Evolutionary conservation across 2,888 invertebrate genomes (phyloP).

Genomic region (Zygogramma bicolorata): DNA sequence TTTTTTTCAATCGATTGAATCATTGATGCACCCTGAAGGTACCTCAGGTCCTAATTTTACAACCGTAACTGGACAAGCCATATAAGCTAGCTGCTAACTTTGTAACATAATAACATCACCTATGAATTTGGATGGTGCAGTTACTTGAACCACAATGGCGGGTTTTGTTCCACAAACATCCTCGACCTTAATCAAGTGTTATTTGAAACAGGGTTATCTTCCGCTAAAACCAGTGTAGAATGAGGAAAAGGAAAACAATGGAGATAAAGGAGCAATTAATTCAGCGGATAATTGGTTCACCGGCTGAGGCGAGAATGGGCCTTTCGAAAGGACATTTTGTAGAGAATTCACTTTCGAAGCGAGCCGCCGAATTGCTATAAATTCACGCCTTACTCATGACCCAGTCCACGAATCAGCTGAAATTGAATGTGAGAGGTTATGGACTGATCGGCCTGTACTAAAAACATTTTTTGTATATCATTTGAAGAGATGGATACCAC

Average conservation of each 20-base stretch:
- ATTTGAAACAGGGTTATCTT: constrained; percentile 19
- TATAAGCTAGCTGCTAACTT: too few species aligned
- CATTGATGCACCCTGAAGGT: too few species aligned
- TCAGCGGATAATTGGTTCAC: constrained; percentile 58
- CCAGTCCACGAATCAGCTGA: not conserved
- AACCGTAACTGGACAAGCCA: too few species aligned
- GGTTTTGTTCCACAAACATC: constrained; percentile 1
- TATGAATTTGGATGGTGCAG: not conserved
- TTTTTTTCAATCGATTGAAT: too few species aligned
- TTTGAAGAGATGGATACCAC: too few species aligned
- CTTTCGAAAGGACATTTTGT: constrained; percentile 24
- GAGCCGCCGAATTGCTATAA: not conserved
- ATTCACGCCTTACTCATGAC: not conserved
- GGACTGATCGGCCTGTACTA: too few species aligned
- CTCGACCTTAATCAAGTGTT: constrained; percentile 9
- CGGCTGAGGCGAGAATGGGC: constrained; percentile 52
- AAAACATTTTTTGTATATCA: too few species aligned
- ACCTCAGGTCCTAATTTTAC: too few species aligned
- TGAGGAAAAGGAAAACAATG: constrained; percentile 50
- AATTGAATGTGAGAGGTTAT: too few species aligned
- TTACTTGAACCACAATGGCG: constrained; percentile 10
- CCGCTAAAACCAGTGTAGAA: constrained; percentile 26
- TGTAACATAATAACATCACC: too few species aligned
- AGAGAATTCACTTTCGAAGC: constrained; percentile 11
- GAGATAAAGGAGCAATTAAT: constrained; percentile 58